Base-by-base conservation (phyloP, 2,113 vertebrate genomes). In the Anoplopoma fimbria region DNA sequence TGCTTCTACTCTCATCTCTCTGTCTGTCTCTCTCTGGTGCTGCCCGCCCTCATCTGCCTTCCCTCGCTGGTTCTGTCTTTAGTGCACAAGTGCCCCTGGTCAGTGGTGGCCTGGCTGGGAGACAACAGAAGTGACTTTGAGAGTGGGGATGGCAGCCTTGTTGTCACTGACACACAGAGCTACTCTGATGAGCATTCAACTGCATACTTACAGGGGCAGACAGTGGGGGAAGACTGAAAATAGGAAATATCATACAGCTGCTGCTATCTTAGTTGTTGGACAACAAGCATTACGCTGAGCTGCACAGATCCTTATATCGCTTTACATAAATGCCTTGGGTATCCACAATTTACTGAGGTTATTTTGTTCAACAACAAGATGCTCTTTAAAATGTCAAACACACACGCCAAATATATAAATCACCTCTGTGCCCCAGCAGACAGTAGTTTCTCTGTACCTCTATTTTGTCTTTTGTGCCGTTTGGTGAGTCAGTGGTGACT, bases 61-160 rank as follows among this genome's bases (percentile, higher is more conserved):
- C 89, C 55, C 72, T 84, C 61, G 69, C 76, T 84, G 76, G 71
- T 84, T 87, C 81, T 83, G 67, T 91, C 81, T 91, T 87, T 88
- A 69, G 83, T 79, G 62, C 81, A 89, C 82, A 90, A 90, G 84
- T 77, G 91, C 91, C 91, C 76, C 83, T 89, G 91, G 90, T 91
- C 86, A 91, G 84, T 69, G 33, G 83, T 86, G 88, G 90, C 88
- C 90, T 91, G 90, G 89, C 92, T 87, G 83, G 82, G 77, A 93
- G 86, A 92, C 90, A 89, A 83, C 84, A 86, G 86, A 90, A 92
- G 91, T 95, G 94, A 95, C 94, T 94, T 93, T 95, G 89, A 92
- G 90, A 89, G 75, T 87, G 81, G 91, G 84, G 91, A 90, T 87
- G 90, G 69, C 85, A 76, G 84, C 83, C 86, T 77, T 83, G 87